Evolutionary conservation across 2,888 invertebrate species (phyloP).

Genomic region (Globia sparganii): DNA sequence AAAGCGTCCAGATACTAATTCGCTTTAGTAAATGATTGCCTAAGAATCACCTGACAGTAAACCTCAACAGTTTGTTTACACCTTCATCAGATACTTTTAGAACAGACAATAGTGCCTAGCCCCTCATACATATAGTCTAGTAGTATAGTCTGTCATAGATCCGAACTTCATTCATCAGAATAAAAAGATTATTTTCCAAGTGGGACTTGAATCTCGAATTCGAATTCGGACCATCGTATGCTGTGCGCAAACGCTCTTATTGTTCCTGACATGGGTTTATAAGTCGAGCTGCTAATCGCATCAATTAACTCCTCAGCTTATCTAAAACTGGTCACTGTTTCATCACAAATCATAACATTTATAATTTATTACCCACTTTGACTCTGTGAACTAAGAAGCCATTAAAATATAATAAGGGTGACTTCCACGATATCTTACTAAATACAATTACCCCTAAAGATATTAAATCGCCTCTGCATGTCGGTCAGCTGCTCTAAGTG

Average conservation of each 20-base stretch:
- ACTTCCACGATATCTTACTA: slow-evolving; percentile 4
- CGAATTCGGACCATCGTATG: too few relatives aligned
- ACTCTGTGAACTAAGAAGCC: not conserved
- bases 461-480: not conserved
- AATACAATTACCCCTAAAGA: slow-evolving; percentile 13
- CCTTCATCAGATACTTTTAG: not conserved
- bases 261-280: not conserved
- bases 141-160: not conserved
- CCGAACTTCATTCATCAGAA: not conserved
- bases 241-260: too few relatives aligned
- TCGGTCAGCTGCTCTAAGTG: not conserved
- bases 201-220: not conserved
- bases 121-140: not conserved
- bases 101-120: not conserved
- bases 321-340: slow-evolving; percentile 9
- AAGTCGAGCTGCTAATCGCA: not conserved
- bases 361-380: slow-evolving; percentile 15
- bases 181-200: not conserved
- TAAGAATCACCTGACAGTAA: too few relatives aligned
- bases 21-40: too few relatives aligned
- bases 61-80: too few relatives aligned
- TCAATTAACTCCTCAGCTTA: slow-evolving; percentile 16
- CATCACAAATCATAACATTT: slow-evolving; percentile 20
- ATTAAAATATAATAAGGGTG: slow-evolving; percentile 34
- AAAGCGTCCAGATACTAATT: too few relatives aligned